Conservation (phyloP, 2,888 invertebrate genomes). For the Spicauda simplicius region DNA sequence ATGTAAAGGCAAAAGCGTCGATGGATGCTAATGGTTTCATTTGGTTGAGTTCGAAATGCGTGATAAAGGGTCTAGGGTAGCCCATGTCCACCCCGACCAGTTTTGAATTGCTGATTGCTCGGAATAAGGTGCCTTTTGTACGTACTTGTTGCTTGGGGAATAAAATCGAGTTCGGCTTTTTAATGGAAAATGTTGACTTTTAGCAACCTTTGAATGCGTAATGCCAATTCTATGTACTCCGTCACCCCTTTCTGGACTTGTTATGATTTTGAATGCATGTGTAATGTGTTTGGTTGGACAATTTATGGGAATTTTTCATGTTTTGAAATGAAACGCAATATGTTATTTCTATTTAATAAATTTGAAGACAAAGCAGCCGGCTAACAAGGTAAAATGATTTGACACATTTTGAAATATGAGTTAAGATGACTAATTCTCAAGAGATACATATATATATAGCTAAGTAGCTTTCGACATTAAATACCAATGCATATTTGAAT, state of each 20-base stretch:
- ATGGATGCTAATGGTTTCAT: conserved; percentile 32
- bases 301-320: not conserved
- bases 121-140: conserved; percentile 51
- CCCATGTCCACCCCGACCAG: conserved; percentile 51
- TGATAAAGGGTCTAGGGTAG: conserved; percentile 44
- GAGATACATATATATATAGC: too few relatives aligned
- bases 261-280: conserved; percentile 22
- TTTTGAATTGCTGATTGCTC: conserved; percentile 64
- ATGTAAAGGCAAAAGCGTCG: conserved; percentile 23
- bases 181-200: conserved; percentile 62
- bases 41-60: conserved; percentile 37
- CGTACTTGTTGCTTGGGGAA: conserved; percentile 59
- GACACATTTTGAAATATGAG: too few relatives aligned
- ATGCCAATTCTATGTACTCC: conserved; percentile 47
- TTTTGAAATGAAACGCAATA: too few relatives aligned
- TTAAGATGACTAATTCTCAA: too few relatives aligned
- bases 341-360: too few relatives aligned
- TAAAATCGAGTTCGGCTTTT: conserved; percentile 53
- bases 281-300: not conserved
- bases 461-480: too few relatives aligned
- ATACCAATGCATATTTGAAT: too few relatives aligned
- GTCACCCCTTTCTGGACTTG: not conserved
- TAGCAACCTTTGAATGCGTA: conserved; percentile 54
- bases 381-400: too few relatives aligned
- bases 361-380: too few relatives aligned